Evolutionary conservation across 2,888 invertebrate species (phyloP), one percentile per base, ranked within the genome.

Genomic region (Tiphia femorata): DNA sequence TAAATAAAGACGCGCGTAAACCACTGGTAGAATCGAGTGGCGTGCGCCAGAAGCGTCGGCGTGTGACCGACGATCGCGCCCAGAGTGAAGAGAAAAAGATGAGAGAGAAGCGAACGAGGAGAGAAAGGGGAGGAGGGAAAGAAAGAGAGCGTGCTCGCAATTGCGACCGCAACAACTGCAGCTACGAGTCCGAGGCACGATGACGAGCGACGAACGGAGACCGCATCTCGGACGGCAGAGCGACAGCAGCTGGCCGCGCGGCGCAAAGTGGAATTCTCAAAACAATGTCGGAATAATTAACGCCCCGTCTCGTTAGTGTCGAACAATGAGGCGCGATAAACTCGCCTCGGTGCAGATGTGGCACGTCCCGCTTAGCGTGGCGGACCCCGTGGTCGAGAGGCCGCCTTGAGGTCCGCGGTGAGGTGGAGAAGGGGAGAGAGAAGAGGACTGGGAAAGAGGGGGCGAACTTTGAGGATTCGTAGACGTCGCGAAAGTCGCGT

Each of bases 301-400:
- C 38, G 48, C 44, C n/a, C 52, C 30, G 42, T 54, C 55, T 56
- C 55, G 50, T 61, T 61, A 58, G 49, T 42, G 38, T 44, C 50
- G 42, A 46, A 60, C 61, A 61, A 63, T 55, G 49, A 49, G 42
- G 21, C 51, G 54, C 54, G 52, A 55, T 63, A 58, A 51, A 61
- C 46, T 55, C 54, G 49, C 42, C 40, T 49, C 38, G 37, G 19
- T 48, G 58, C 44, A 41, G 54, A 58, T 54, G 49, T 54, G 46
- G 37, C 46, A 42, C 58, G 58, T 25, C 20, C 41, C 19, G 21
- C 17, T 3, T n/a, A n/a, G n/a, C n/a, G n/a, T n/a, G n/a, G n/a
- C n/a, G n/a, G n/a, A n/a, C n/a, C n/a, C n/a, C n/a, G n/a, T n/a
- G n/a, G n/a, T n/a, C n/a, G n/a, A n/a, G n/a, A n/a, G n/a, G n/a